A percentile compares a stretch with the other conserved stretches of the same genome.
phyloP scores from a whole-genome alignment of 2,113 vertebrate genomes.

The Pristiophorus japonicus region DNA sequence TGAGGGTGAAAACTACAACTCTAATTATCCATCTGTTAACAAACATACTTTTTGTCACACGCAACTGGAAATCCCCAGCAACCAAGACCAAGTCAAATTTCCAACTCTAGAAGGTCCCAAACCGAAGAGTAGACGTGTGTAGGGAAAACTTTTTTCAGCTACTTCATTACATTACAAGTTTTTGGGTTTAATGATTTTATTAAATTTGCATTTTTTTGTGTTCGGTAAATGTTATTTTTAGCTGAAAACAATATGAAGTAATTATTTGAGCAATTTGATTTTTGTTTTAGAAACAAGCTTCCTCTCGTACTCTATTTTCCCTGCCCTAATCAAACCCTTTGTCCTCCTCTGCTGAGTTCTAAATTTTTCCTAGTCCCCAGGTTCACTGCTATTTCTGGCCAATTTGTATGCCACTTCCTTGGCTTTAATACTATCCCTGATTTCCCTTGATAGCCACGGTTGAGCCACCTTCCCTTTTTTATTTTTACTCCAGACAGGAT shows the following conservation, averaged over 20 bases:
- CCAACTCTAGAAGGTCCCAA: neutral
- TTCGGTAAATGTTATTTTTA: neutral
- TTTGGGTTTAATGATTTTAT: neutral
- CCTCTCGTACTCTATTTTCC: too few relatives aligned
- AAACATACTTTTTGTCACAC: neutral
- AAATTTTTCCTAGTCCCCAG: too few relatives aligned
- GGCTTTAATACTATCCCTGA: too few relatives aligned
- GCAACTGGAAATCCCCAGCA: neutral
- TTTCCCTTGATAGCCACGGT: too few relatives aligned
- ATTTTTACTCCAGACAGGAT: too few relatives aligned
- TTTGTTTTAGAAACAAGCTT: too few relatives aligned
- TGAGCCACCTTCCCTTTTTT: too few relatives aligned
- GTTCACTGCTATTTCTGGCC: too few relatives aligned
- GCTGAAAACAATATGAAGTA: neutral
- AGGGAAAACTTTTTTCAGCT: neutral
- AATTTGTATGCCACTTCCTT: too few relatives aligned
- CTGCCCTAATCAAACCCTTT: too few relatives aligned
- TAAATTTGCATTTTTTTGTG: neutral
- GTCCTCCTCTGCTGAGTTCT: too few relatives aligned
- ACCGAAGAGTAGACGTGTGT: neutral
- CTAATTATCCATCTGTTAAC: neutral
- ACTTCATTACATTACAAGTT: neutral
- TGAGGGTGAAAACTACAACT: neutral
- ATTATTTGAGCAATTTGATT: neutral
- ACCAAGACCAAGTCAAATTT: neutral